Base-by-base conservation (phyloP, 2,113 vertebrate genomes). In the Regulus satrapa region DNA sequence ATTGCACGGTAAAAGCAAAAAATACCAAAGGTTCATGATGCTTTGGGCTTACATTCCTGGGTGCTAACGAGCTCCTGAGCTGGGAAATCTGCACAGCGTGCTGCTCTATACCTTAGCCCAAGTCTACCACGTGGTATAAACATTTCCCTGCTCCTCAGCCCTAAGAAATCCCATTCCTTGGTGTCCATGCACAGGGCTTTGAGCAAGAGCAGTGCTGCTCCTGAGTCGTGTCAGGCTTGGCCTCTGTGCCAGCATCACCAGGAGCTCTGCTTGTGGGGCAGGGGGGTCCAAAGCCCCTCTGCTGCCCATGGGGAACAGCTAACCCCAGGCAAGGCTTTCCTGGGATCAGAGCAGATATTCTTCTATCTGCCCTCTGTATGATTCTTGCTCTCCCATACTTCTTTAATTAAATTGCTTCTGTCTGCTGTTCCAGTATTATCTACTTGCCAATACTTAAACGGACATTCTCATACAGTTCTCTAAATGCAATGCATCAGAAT, bases 31-130 rank as follows among this genome's bases (percentile, higher is more conserved):
- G 14, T 62, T 85, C 88, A 40, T 49, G 79, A 83, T 73, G 73
- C 38, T 93, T 94, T 94, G 91, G 94, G 88, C 85, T 95, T 55
- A 31, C 32, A 48, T 77, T 90, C 38, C 49, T 43, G 51, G 63
- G 55, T 95, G 88, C 72, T 95, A 94, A 66, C 1, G 14, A 80
- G 51, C 59, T 95, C 78, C 76, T 83, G 78, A 74, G 55, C 59
- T 77, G 32, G 63, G 83, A 67, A 80, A 11, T 43, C 67, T 69
- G 34, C 29, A 20, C 28, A 15, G 25, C 0, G 5, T 6, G 5
- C 31, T 69, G 31, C 9, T 24, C 41, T 85, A 24, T 31, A 59
- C 61, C 43, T 92, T 45, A 75, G 71, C 71, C 67, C 34, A 41
- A 83, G 14, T 16, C 61, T 67, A 24, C 58, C 58, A 80, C 6